These are phyloP conservation scores for Tenebrio molitor DNA, from an alignment of 1,140 invertebrate genomes.

Conservation along the genomic window DNA sequence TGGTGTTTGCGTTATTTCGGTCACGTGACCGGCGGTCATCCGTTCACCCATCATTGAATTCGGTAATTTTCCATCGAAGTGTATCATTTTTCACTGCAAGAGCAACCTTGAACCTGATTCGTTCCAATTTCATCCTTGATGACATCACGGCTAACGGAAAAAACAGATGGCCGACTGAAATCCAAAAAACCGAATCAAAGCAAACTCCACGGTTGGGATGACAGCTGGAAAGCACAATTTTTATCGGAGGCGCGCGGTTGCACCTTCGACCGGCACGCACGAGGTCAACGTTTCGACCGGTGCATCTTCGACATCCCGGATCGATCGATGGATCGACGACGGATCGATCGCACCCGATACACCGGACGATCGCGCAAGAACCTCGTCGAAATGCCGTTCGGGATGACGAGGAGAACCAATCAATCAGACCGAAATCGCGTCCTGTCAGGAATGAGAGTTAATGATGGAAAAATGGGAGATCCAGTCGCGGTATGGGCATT, in stretches of 20 bases:
- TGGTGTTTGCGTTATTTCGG: too few species aligned
- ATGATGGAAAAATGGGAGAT: slow-evolving; percentile 11
- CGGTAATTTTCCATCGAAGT: too few species aligned
- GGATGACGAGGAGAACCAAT: too few species aligned
- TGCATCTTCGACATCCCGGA: neutral
- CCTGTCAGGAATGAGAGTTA: slow-evolving; percentile 23
- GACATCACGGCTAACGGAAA: slow-evolving; percentile 33
- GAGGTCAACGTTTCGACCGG: neutral
- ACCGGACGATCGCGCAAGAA: too few species aligned
- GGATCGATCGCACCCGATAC: too few species aligned
- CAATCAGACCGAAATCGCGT: slow-evolving; percentile 36
- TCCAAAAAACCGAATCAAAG: slow-evolving; percentile 38
- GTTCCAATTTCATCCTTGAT: slow-evolving; percentile 32
- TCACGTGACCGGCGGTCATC: too few species aligned
- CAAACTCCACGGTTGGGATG: too few species aligned
- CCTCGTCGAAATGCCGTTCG: too few species aligned
- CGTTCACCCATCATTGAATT: too few species aligned
- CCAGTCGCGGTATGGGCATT: slow-evolving; percentile 1
- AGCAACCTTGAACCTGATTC: slow-evolving; percentile 26
- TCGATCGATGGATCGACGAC: slow-evolving; percentile 3
- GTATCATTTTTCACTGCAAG: neutral
- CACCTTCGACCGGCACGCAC: neutral
- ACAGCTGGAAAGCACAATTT: slow-evolving; percentile 13
- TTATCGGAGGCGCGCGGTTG: neutral
- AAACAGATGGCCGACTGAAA: slow-evolving; percentile 29